Evolutionary conservation across 1,140 invertebrate species (phyloP).

Genomic region (Anagrus nilaparvatae): DNA sequence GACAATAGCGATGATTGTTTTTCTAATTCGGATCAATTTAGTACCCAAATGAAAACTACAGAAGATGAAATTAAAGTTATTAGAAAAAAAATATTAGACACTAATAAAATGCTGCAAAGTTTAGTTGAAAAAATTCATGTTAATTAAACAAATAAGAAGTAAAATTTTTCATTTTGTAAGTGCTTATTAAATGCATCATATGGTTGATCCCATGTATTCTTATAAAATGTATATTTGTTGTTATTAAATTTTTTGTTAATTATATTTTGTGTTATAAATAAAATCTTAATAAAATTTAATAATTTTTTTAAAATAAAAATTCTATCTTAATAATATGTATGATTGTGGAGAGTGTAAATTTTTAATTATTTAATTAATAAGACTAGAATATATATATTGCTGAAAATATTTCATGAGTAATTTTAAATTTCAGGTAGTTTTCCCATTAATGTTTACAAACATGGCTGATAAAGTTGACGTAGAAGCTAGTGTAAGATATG

Average conservation of each 20-base stretch:
- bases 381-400: not conserved
- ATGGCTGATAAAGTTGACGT: conserved; percentile 74
- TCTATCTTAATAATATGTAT: not conserved
- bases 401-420: not conserved
- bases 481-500: conserved; percentile 58
- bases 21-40: conserved; percentile 23
- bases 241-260: not conserved
- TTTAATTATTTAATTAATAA: conserved; percentile 5
- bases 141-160: not conserved
- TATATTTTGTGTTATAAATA: not conserved
- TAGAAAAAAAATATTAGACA: conserved; percentile 27
- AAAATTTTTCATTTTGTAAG: not conserved
- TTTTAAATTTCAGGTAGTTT: conserved; percentile 56
- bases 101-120: conserved; percentile 31
- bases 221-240: too few relatives aligned
- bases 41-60: conserved; percentile 26
- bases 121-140: conserved; percentile 19
- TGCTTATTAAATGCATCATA: too few relatives aligned
- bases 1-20: conserved; percentile 19
- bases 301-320: not conserved
- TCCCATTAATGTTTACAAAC: conserved; percentile 72
- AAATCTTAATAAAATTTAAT: not conserved
- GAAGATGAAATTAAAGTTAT: conserved; percentile 30
- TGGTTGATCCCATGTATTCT: too few relatives aligned
- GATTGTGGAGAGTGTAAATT: conserved; percentile 1